Percentiles rank a stretch among this genome's conserved stretches.
These are phyloP conservation scores for Colistium nudipinnis DNA, from an alignment of 2,113 vertebrate genomes.

Conservation along the genomic window DNA sequence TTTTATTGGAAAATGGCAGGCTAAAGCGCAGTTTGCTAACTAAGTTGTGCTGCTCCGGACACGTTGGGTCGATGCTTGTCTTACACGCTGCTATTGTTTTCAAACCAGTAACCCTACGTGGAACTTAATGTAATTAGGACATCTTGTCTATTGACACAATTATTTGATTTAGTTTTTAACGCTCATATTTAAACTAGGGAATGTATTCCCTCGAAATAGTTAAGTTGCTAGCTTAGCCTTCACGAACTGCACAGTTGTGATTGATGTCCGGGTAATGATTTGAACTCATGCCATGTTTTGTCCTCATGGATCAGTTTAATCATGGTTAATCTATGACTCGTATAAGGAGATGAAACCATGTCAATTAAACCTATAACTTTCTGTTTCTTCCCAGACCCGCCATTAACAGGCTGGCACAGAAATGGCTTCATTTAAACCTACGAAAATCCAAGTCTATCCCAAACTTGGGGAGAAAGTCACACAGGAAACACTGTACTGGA, in stretches of 20 bases:
- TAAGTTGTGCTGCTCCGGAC: slow-evolving; percentile 20
- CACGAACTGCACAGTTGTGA: no score
- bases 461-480: slow-evolving; percentile 92
- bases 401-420: not conserved
- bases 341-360: no score
- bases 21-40: slow-evolving; percentile 22
- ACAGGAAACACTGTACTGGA: slow-evolving; percentile 95
- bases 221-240: not conserved
- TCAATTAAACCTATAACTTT: no score
- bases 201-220: not conserved
- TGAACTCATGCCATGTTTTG: no score
- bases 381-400: not conserved
- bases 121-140: not conserved
- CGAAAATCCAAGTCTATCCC: slow-evolving; percentile 85
- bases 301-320: no score
- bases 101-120: fast-evolving
- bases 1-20: slow-evolving; percentile 11
- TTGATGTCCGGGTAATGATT: no score
- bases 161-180: not conserved
- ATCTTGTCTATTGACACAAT: fast-evolving
- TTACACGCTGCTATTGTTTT: not conserved
- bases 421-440: slow-evolving; percentile 92
- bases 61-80: slow-evolving; percentile 42
- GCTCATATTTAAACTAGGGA: not conserved
- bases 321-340: no score